Evolutionary conservation across 37 sponge, comb jelly and placozoan species (phyloP), one percentile per base, ranked within the genome.

Genomic region (Haliclona indistincta): DNA sequence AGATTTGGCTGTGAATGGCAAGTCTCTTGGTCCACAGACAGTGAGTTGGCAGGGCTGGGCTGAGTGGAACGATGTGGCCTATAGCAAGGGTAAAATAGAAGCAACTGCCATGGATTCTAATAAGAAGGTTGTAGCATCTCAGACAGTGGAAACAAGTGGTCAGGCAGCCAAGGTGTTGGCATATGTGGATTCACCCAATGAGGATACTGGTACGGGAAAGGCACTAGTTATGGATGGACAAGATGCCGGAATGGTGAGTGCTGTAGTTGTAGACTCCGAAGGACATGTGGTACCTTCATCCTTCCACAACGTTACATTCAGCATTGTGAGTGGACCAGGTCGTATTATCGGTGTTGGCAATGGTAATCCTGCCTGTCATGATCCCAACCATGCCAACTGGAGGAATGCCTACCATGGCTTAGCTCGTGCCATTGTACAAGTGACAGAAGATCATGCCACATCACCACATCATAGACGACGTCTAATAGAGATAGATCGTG

Each of bases 361-460:
- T 64, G 84, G 84, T 23, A 62, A 83, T 39, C 84, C 84, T 23
- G 0, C 77, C 3, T 83, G 84, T 42, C 84, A 83, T 42, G 84
- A 83, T 63, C 76, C 84, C 15, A 83, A 83, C 64, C 42, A 76
- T 15, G 84, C 77, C 20, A 22, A 76, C 17, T 83, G 76, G 76
- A 49, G 84, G 52, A 83, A 70, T 83, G 84, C 84, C 34, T 83
- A 83, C 52, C 84, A 83, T 37, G 84, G 84, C 22, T 37, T 83
- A 33, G 84, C 77, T 56, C 76, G 84, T 19, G 84, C 63, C 13
- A 47, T 83, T 5, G 37, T 83, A 51, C 84, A 83, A 67, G 76
- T 75, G 60, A 75, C 84, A 26, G 29, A 47, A 19, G 55, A 83
- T 43, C 38, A n/a, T 44, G 68, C 84, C 25, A 25, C 77, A 36